These are phyloP conservation scores for Danio choprae DNA, from an alignment of 2,797 vertebrate genomes.

Conservation along the genomic window DNA sequence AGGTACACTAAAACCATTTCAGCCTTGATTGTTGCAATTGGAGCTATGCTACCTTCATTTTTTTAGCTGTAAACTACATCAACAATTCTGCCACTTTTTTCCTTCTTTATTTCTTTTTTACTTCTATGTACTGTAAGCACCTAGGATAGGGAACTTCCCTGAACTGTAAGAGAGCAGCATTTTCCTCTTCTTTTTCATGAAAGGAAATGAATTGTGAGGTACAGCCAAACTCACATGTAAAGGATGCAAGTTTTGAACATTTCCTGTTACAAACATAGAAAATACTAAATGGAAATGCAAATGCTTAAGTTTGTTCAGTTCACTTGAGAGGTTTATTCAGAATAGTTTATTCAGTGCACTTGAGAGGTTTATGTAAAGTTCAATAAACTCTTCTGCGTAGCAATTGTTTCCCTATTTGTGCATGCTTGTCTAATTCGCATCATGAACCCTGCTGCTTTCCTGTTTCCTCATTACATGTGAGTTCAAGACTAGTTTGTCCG, in stretches of 20 bases:
- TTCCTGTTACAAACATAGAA: background rate
- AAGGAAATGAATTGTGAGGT: background rate
- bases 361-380: background rate
- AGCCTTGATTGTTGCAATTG: background rate
- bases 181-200: background rate
- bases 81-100: background rate
- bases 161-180: background rate
- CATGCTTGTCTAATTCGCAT: background rate
- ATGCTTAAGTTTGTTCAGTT: too few relatives aligned
- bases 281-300: background rate
- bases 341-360: background rate
- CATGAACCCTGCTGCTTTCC: background rate
- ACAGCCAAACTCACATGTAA: background rate
- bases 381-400: background rate
- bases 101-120: background rate
- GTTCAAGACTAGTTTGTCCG: constrained; percentile 44
- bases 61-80: background rate
- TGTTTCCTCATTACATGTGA: constrained; percentile 38
- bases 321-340: too few relatives aligned
- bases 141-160: background rate
- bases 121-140: background rate
- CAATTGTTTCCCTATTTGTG: constrained; percentile 9
- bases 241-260: background rate
- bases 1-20: constrained; percentile 65
- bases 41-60: background rate